Evolutionary conservation across 2,797 vertebrate species (phyloP), one percentile per base, ranked within the genome.

Genomic region (Diplodus puntazzo): DNA sequence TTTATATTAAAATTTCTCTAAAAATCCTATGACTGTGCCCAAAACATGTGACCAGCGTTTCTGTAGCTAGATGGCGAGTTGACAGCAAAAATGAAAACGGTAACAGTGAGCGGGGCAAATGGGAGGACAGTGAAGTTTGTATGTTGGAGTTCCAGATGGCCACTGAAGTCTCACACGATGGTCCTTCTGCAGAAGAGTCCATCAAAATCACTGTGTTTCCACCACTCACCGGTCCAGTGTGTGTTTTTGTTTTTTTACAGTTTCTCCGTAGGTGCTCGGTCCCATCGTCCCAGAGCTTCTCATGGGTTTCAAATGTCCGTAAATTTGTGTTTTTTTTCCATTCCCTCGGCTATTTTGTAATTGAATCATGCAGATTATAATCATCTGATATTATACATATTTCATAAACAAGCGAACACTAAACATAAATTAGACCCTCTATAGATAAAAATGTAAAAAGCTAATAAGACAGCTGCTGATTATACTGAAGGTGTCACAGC

Each of bases 371-470:
- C 94, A 92, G 92, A 92, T 91, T 90, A 93, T 94, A 90, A 89
- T 92, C 79, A 90, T 93, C 89, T 88, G 91, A 86, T 92, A 91
- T 88, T 90, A 92, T 93, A 94, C 92, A 93, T 84, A 87, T 89
- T 85, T 93, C 87, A 90, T 94, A 88, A 94, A 95, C 94, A 92
- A 93, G 95, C 95, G 94, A 95, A 94, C 94, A 95, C 92, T 89
- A 88, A 87, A 94, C 93, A 90, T 93, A 94, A 94, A 92, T 92
- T 91, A 89, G 86, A 93, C 92, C 83, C 81, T 92, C 89, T 94
- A 94, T 93, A 86, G 91, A 90, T 93, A 93, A 92, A 95, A 94
- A 94, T 92, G 90, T 95, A 94, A 94, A 94, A 95, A 94, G 92
- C 92, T 90, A 90, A 88, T 93, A 91, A 91, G 90, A 94, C 89